Conservation (phyloP, 1,140 invertebrate species). For the Aphidius ervi region DNA sequence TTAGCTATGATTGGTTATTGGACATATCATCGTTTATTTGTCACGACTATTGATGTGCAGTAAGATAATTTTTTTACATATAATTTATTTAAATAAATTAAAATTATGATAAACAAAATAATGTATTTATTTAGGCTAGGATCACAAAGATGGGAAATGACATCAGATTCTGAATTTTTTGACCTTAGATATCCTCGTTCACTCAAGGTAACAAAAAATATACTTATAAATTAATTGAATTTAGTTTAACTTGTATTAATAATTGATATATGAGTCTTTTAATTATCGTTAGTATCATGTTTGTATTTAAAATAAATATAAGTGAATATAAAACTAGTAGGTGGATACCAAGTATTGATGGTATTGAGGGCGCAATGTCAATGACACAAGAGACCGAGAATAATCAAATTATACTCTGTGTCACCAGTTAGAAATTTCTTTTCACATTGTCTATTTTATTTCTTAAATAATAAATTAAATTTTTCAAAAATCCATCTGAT, state of each 20-base stretch:
- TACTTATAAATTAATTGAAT: too few relatives aligned
- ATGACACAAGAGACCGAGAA: conserved; percentile 12
- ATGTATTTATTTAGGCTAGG: conserved; percentile 36
- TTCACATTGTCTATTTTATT: neutral
- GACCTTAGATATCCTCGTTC: conserved; percentile 47
- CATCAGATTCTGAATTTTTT: conserved; percentile 36
- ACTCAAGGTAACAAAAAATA: conserved; percentile 42
- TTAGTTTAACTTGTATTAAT: too few relatives aligned
- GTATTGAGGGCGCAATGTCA: neutral
- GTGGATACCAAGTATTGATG: too few relatives aligned
- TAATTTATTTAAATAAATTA: neutral
- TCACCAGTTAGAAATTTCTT: neutral
- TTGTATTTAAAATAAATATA: too few relatives aligned
- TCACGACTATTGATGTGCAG: conserved; percentile 44
- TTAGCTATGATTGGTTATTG: conserved; percentile 24
- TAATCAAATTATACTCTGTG: conserved; percentile 15
- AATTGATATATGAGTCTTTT: too few relatives aligned
- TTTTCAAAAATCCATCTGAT: neutral
- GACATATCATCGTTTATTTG: conserved; percentile 32
- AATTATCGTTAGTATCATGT: too few relatives aligned
- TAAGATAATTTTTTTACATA: conserved; percentile 30
- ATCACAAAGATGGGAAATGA: conserved; percentile 45
- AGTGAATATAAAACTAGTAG: too few relatives aligned
- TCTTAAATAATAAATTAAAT: too few relatives aligned
- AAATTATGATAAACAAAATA: conserved; percentile 6